phyloP scores from a whole-genome alignment of 2,888 invertebrate species.

The Dasypolia templi region DNA sequence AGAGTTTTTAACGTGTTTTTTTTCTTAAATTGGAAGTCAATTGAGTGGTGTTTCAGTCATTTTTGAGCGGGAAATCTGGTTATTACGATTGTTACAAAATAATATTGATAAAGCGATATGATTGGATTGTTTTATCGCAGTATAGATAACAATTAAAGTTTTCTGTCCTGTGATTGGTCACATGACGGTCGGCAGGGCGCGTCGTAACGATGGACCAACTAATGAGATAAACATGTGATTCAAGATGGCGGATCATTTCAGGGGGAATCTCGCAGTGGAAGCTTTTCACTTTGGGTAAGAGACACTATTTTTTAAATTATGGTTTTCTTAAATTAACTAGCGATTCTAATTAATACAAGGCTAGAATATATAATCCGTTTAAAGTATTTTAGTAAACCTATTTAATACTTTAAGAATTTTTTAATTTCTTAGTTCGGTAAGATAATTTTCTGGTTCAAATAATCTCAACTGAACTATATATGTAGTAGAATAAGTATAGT shows the following conservation, averaged over 20 bases:
- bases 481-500: no score
- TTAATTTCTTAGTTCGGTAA: neutral
- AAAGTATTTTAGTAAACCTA: neutral
- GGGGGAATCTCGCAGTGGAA: slow-evolving; percentile 74
- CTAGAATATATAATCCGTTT: neutral
- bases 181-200: slow-evolving; percentile 79
- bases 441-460: no score
- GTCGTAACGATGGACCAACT: slow-evolving; percentile 74
- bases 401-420: neutral
- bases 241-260: slow-evolving; percentile 86
- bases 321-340: neutral
- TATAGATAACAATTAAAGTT: slow-evolving; percentile 73
- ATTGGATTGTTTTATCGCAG: slow-evolving; percentile 72
- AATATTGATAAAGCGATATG: slow-evolving; percentile 58
- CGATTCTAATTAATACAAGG: neutral
- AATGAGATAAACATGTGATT: slow-evolving; percentile 86
- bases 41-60: slow-evolving; percentile 62
- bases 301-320: slow-evolving; percentile 4
- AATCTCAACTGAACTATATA: no score
- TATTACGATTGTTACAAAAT: slow-evolving; percentile 55
- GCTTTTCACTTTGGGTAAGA: slow-evolving; percentile 74
- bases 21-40: slow-evolving; percentile 33
- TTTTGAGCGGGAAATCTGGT: slow-evolving; percentile 68
- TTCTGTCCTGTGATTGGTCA: slow-evolving; percentile 85
- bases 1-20: slow-evolving; percentile 53